Conservation (phyloP, 92 coral and sea anemone species). For the Phenganax marumi region DNA sequence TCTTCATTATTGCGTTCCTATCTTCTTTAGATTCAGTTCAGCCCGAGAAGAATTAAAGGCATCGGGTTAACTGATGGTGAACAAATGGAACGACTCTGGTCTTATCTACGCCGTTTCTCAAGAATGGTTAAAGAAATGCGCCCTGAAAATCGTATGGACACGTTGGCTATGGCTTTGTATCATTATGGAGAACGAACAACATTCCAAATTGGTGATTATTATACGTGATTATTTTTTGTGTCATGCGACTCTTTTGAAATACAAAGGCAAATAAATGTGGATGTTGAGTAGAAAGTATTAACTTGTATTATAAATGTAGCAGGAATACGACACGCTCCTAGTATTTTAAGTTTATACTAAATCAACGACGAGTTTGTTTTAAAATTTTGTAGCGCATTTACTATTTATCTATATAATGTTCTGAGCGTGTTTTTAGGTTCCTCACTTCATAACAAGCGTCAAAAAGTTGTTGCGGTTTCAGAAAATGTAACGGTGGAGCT, state of each 20-base stretch:
- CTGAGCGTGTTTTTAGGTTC: background rate
- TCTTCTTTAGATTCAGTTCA: background rate
- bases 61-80: constrained; percentile 6
- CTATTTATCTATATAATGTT: background rate
- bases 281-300: too few species aligned
- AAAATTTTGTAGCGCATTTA: background rate
- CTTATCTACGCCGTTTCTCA: constrained; percentile 1
- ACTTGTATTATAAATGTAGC: background rate
- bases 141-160: constrained; percentile 5
- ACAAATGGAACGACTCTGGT: constrained; percentile 12
- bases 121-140: constrained; percentile 17
- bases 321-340: background rate
- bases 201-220: background rate
- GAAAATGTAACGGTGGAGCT: background rate
- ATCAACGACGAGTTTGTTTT: background rate
- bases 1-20: background rate
- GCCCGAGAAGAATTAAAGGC: background rate
- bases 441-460: background rate
- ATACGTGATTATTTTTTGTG: background rate
- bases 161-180: background rate
- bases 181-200: background rate
- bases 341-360: background rate
- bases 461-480: background rate
- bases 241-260: background rate
- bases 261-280: too few species aligned